These are phyloP conservation scores for Pyrgilauda ruficollis DNA, from an alignment of 2,113 vertebrate genomes.

Conservation along the genomic window DNA sequence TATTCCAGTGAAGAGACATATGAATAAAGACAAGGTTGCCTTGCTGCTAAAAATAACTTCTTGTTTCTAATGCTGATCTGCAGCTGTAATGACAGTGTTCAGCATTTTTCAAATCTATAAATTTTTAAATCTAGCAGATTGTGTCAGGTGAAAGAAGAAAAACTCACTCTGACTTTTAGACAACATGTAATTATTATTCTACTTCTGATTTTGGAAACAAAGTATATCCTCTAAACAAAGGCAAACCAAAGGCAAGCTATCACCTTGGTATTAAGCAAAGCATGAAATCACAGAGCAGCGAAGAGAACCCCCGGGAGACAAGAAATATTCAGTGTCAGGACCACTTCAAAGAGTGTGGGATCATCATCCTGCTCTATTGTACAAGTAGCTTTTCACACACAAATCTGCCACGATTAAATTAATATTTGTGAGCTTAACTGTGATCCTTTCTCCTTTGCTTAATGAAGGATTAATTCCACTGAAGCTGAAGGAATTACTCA, in stretches of 20 bases:
- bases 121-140: background rate
- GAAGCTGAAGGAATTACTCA: background rate
- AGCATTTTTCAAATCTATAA: background rate
- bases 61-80: slow-evolving; percentile 19
- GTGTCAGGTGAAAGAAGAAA: background rate
- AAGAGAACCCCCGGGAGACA: background rate
- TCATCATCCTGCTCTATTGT: background rate
- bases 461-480: background rate
- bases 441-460: background rate
- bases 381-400: background rate
- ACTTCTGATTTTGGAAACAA: background rate
- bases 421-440: background rate
- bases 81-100: background rate
- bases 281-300: background rate
- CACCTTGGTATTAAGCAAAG: slow-evolving; percentile 1
- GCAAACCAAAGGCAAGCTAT: background rate
- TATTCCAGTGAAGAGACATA: background rate
- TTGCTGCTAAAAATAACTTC: slow-evolving; percentile 41
- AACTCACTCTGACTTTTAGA: background rate
- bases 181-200: background rate
- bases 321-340: background rate
- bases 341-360: background rate
- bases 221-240: background rate
- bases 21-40: slow-evolving; percentile 2
- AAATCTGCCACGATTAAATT: background rate